Evolutionary conservation across 2,113 vertebrate species (phyloP).

Genomic region (Chionomys nivalis): DNA sequence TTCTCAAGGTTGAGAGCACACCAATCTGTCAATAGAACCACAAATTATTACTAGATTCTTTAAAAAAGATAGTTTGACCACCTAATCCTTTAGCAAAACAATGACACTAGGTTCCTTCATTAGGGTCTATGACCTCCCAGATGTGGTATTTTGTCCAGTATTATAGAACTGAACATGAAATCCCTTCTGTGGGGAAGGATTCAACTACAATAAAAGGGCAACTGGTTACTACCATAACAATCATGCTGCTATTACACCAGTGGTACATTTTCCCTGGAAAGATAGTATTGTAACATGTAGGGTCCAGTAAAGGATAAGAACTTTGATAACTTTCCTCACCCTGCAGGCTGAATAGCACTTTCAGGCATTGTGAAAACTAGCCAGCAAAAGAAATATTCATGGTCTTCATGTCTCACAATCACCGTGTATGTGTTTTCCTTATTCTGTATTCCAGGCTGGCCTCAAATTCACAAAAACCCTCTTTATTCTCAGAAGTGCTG

Average conservation of each 20-base stretch:
- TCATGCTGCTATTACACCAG: neutral
- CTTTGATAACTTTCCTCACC: neutral
- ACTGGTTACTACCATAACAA: too few relatives aligned
- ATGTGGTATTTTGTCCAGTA: neutral
- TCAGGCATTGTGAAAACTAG: neutral
- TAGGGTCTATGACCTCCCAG: neutral
- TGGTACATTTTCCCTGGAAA: neutral
- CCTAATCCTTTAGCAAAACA: neutral
- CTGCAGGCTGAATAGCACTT: neutral
- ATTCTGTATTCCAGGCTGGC: neutral
- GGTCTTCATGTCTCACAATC: neutral
- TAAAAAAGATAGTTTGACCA: neutral
- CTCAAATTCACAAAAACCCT: neutral
- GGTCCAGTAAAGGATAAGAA: neutral
- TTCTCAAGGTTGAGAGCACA: neutral
- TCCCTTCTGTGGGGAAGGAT: neutral
- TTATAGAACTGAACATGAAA: neutral
- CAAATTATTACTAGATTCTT: neutral
- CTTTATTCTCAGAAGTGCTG: neutral
- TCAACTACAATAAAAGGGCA: neutral
- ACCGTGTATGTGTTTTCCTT: neutral
- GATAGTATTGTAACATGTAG: neutral
- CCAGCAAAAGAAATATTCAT: too few relatives aligned
- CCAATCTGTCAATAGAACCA: neutral
- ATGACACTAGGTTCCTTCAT: neutral